phyloP scores from a whole-genome alignment of 2,888 invertebrate species.

The Iselma pallidipennis region DNA sequence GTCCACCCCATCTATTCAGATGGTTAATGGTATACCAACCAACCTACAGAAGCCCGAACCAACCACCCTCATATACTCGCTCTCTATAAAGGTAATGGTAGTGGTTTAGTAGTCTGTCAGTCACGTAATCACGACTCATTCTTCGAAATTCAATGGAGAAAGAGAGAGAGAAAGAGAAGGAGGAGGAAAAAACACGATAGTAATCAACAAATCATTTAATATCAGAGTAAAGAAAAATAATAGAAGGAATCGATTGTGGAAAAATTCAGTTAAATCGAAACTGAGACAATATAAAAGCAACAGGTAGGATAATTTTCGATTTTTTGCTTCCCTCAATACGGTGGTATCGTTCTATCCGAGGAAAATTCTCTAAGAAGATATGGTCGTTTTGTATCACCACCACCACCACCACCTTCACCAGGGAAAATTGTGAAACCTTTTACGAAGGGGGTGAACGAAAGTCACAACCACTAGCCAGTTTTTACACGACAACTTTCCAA shows the following conservation, averaged over 20 bases:
- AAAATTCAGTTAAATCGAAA: too few relatives aligned
- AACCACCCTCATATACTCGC: background rate
- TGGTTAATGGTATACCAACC: constrained; percentile 20
- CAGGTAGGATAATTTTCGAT: background rate
- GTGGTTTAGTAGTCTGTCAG: background rate
- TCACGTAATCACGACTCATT: background rate
- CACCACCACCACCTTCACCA: too few relatives aligned
- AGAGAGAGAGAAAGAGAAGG: background rate
- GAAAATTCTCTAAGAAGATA: too few relatives aligned
- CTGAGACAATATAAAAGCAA: background rate
- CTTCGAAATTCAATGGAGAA: background rate
- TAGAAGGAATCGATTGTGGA: background rate
- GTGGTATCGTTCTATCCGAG: too few relatives aligned
- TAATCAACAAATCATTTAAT: too few relatives aligned
- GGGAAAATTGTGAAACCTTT: too few relatives aligned
- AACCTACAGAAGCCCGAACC: too few relatives aligned
- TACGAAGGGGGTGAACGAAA: constrained; percentile 10
- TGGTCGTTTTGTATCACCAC: background rate
- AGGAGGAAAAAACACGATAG: background rate
- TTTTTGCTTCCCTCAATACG: too few relatives aligned
- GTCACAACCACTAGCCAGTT: constrained; percentile 14
- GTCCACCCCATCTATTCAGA: constrained; percentile 17
- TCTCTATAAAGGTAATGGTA: background rate
- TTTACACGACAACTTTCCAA: constrained; percentile 22
- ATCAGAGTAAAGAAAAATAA: too few relatives aligned